Percentiles rank a stretch among this genome's conserved stretches.
These are phyloP conservation scores for Spinibarbus caldwelli DNA, from an alignment of 2,797 vertebrate species.

Conservation along the genomic window DNA sequence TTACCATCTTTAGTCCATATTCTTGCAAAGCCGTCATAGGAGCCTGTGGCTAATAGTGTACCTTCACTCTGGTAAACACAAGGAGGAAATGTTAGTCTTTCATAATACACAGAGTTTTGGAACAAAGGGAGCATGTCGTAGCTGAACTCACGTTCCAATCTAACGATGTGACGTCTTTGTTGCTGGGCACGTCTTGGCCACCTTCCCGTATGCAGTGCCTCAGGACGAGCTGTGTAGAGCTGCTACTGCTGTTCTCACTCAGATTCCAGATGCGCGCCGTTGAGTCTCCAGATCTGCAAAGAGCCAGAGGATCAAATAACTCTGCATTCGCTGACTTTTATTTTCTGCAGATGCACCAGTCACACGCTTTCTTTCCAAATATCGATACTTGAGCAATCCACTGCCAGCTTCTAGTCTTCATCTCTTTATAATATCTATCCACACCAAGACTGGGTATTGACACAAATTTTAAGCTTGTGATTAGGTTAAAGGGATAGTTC, in stretches of 20 bases:
- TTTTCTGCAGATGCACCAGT: background rate
- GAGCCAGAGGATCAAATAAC: constrained; percentile 2
- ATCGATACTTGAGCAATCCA: too few species aligned
- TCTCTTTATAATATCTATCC: background rate
- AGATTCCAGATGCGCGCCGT: constrained; percentile 99
- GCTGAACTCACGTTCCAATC: constrained; percentile 93
- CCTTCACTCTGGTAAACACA: constrained; percentile 88
- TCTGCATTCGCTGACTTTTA: background rate
- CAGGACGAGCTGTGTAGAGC: constrained; percentile 95
- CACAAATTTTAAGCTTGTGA: too few species aligned
- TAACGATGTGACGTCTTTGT: constrained; percentile 98
- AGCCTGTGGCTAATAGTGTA: constrained; percentile 96
- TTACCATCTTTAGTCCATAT: constrained; percentile 99
- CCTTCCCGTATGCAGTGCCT: constrained; percentile 98
- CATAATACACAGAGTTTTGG: background rate
- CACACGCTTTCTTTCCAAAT: background rate
- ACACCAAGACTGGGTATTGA: background rate
- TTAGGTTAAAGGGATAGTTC: too few species aligned
- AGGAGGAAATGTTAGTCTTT: background rate
- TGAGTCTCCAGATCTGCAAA: constrained; percentile 91
- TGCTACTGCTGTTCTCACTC: constrained; percentile 95
- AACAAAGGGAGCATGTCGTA: background rate
- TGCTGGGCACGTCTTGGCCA: constrained; percentile 97
- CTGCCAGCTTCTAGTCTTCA: background rate
- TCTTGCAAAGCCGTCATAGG: constrained; percentile 97